Base-by-base conservation (phyloP, 2,797 vertebrate species). In the Spheniscus humboldti region DNA sequence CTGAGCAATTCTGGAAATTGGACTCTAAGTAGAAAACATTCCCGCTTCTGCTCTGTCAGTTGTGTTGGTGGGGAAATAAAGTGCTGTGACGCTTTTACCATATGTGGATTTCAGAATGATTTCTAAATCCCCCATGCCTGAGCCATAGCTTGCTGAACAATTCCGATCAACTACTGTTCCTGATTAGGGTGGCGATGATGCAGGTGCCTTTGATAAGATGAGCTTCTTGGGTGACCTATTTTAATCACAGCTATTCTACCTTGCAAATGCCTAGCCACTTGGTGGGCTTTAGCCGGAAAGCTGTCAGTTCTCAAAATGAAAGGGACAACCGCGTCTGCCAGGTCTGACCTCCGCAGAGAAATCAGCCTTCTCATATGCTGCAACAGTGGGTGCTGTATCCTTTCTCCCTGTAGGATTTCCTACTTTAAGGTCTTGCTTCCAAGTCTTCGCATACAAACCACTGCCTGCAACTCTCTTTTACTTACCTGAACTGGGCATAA, bases 1-100 rank as follows among this genome's bases (percentile, higher is more conserved):
- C 81, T 57, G 45, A 89, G 60, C 63, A 93, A 77, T 94, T 73
- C 71, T 96, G 88, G 83, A 95, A 95, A 93, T 88, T 71, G 64
- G 63, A 86, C 25, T 90, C 30, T 73, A 67, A 92, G 90, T 85
- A 90, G 86, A 89, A 92, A 92, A 95, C 74, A 67, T 92, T 92
- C 71, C 92, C 90, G 82, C 74, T 92, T 90, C 81, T 88, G 73
- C 77, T 95, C 83, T 6, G 1, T 56, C 74, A 33, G 55, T 69
- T 1, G 2, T 71, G n/a, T 71, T 92, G 60, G n/a, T 83, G 35
- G 43, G 68, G 77, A 92, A 96, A 87, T 83, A 85, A 82, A 77
- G 77, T 27, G 13, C 41, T 0, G 1, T n/a, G 80, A 92, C 6
- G 18, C 53, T 82, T 96, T 89, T 87, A 81, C 86, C 92, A 77